A percentile compares a stretch with the other conserved stretches of the same genome.
Conservation (phyloP, 2,888 invertebrate genomes). For the Drosophila nr. fundita region DNA sequence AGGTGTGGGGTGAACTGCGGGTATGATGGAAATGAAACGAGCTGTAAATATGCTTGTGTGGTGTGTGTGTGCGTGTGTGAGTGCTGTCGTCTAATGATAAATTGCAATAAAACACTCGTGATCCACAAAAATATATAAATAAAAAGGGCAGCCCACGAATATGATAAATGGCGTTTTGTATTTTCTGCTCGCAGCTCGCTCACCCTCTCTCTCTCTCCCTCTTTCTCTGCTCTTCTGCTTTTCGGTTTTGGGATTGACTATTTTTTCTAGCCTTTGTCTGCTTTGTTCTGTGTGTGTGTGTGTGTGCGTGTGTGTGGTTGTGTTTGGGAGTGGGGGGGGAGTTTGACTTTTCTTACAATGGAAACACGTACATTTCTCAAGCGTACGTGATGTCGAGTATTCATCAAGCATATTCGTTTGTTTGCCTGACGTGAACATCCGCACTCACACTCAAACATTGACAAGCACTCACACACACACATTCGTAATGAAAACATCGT, state of each 20-base stretch:
- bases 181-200: constrained; percentile 19
- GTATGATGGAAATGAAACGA: constrained; percentile 35
- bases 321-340: background rate
- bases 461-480: constrained; percentile 12
- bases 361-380: constrained; percentile 81
- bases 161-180: constrained; percentile 82
- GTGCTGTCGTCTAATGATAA: constrained; percentile 78
- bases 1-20: constrained; percentile 19
- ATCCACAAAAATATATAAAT: constrained; percentile 59
- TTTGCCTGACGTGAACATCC: constrained; percentile 57
- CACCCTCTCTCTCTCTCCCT: background rate
- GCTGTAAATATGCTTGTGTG: constrained; percentile 63
- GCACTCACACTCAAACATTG: constrained; percentile 31
- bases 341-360: constrained; percentile 71
- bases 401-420: constrained; percentile 79
- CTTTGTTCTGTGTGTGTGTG: background rate
- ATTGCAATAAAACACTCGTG: constrained; percentile 84
- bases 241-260: constrained; percentile 40
- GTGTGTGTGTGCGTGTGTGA: constrained; percentile 26
- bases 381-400: constrained; percentile 82
- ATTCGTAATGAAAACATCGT: constrained; percentile 74
- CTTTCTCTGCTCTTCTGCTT: constrained; percentile 60
- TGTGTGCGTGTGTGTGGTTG: no score
- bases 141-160: constrained; percentile 64
- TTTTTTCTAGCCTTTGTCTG: constrained; percentile 46